Conservation (phyloP, 2,888 invertebrate species). For the Cephus sareptanus region DNA sequence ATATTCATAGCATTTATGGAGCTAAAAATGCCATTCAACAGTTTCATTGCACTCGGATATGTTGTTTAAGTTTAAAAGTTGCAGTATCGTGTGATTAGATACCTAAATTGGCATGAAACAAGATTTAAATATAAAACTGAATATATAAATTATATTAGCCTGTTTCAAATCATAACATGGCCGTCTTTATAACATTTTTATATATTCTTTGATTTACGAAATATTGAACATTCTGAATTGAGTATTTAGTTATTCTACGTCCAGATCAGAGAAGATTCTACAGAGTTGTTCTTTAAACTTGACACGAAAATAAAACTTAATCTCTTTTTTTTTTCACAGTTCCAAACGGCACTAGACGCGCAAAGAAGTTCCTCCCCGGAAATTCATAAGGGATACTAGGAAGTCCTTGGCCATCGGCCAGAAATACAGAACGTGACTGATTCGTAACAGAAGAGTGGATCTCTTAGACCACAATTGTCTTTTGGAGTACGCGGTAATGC, state of each 20-base stretch:
- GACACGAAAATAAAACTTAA: not conserved
- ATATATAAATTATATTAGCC: not conserved
- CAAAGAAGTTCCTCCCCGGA: slow-evolving; percentile 34
- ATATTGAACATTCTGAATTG: not conserved
- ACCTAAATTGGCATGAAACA: not conserved
- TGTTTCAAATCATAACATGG: too few species aligned
- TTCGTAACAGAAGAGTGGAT: not conserved
- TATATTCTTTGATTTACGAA: not conserved
- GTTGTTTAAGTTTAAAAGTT: not conserved
- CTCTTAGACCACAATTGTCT: not conserved
- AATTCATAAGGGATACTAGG: slow-evolving; percentile 45
- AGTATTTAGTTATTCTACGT: not conserved
- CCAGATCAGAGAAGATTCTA: not conserved
- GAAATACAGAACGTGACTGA: slow-evolving; percentile 9
- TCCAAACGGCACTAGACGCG: not conserved
- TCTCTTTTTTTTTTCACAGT: not conserved
- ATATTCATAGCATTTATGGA: not conserved
- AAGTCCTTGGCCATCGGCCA: slow-evolving; percentile 43
- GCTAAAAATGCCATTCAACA: not conserved
- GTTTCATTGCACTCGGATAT: not conserved
- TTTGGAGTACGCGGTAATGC: not conserved
- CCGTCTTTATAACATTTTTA: too few species aligned
- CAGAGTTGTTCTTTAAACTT: not conserved
- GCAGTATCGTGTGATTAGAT: not conserved
- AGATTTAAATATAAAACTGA: not conserved